A percentile compares a stretch with the other conserved stretches of the same genome.
phyloP scores from a whole-genome alignment of 2,888 invertebrate species.

The Monopis laevigella region DNA sequence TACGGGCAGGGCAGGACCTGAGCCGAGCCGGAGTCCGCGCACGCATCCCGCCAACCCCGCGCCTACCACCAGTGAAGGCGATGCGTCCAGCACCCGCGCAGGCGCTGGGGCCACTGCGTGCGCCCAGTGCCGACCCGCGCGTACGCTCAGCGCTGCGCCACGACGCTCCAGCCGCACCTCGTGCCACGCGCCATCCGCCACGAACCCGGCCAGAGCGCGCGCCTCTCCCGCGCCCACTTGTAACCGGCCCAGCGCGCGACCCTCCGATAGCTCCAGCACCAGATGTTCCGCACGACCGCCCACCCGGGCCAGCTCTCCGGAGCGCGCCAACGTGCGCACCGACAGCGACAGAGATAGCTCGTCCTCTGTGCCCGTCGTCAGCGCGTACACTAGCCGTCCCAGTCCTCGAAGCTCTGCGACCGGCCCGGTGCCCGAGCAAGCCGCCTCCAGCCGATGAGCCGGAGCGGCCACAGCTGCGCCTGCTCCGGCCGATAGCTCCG shows the following conservation, averaged over 20 bases:
- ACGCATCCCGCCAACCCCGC: slow-evolving; percentile 81
- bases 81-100: slow-evolving; percentile 81
- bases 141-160: slow-evolving; percentile 80
- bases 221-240: slow-evolving; percentile 94
- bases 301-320: slow-evolving; percentile 87
- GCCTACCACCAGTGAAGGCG: slow-evolving; percentile 75
- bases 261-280: slow-evolving; percentile 72
- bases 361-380: slow-evolving; percentile 84
- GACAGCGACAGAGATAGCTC: slow-evolving; percentile 81
- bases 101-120: slow-evolving; percentile 73
- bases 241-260: slow-evolving; percentile 88
- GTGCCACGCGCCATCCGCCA: slow-evolving; percentile 71
- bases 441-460: slow-evolving; percentile 51
- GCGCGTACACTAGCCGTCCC: slow-evolving; percentile 63
- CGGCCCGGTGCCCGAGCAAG: slow-evolving; percentile 88
- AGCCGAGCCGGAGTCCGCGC: slow-evolving; percentile 76
- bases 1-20: slow-evolving; percentile 80
- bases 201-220: slow-evolving; percentile 73
- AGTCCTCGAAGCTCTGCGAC: too few relatives aligned
- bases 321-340: slow-evolving; percentile 83
- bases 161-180: slow-evolving; percentile 84
- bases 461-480: too few relatives aligned
- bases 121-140: slow-evolving; percentile 83
- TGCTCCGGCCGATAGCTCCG: not conserved
- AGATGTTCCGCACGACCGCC: slow-evolving; percentile 90